Conservation (phyloP, 2,888 invertebrate genomes). For the Drosophila niveifrons region DNA sequence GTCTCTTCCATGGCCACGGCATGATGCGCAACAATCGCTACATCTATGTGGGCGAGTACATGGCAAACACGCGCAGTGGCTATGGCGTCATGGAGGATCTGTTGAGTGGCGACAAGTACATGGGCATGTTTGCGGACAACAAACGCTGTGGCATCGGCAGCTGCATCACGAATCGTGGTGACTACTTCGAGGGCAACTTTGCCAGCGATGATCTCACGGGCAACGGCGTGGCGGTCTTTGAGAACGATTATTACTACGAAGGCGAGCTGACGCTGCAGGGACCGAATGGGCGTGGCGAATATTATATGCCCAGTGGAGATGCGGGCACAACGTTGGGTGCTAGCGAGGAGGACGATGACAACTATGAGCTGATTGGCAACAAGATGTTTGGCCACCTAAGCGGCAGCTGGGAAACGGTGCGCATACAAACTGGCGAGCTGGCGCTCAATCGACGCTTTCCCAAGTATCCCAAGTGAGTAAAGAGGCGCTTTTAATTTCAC, state of each 20-base stretch:
- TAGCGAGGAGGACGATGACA: constrained; percentile 58
- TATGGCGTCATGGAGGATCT: constrained; percentile 96
- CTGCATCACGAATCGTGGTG: constrained; percentile 94
- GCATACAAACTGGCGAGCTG: constrained; percentile 90
- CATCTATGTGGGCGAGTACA: constrained; percentile 96
- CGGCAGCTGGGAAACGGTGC: constrained; percentile 84
- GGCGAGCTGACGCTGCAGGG: constrained; percentile 94
- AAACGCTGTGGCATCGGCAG: constrained; percentile 93
- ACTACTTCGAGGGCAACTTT: constrained; percentile 96
- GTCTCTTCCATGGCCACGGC: constrained; percentile 94
- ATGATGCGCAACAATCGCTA: constrained; percentile 92
- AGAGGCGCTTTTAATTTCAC: fast-evolving
- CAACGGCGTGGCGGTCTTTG: constrained; percentile 94
- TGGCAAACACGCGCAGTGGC: constrained; percentile 91
- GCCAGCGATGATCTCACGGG: constrained; percentile 92
- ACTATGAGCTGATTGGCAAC: constrained; percentile 79
- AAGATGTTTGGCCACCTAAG: constrained; percentile 82
- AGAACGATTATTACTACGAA: constrained; percentile 95
- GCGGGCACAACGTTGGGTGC: constrained; percentile 73
- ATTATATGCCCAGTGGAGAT: constrained; percentile 92
- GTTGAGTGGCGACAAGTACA: constrained; percentile 94
- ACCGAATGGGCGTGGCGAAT: constrained; percentile 92
- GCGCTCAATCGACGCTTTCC: constrained; percentile 88
- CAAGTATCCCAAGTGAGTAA: constrained; percentile 87
- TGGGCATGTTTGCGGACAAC: constrained; percentile 95